Base-by-base conservation (phyloP, 2,797 vertebrate genomes). In the Pantherophis alleghaniensis region DNA sequence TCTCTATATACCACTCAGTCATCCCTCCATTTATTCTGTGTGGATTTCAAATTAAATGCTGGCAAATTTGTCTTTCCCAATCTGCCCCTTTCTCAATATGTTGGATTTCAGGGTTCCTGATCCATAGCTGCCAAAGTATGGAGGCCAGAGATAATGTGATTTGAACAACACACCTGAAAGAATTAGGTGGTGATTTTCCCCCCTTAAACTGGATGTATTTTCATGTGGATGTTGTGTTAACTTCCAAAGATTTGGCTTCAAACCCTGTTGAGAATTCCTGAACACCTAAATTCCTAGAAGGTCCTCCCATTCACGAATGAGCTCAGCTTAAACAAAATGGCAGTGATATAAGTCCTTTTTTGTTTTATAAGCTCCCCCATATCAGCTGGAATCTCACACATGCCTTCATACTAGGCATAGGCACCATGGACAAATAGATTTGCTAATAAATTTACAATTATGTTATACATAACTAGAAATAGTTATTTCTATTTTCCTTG, bases 401-500 rank as follows among this genome's bases (percentile, higher is more conserved):
- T 90, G 55, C 47, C 86, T 32, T 0, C 4, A 0, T 66, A 14
- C 91, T 16, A 93, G 86, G 88, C 87, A 57, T 92, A 93, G 93
- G 91, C 24, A 51, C 92, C 92, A 83, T 14, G 32, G 94, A 91
- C 91, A 91, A 94, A 92, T 89, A 63, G 87, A 92, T 92, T 5
- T 91, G 87, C 2, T 42, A 88, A 87, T 22, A 66, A 12, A 51
- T 94, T 96, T 94, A 87, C 90, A 28, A 93, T 95, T 90, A 42
- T 94, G 90, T 93, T 42, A 87, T 0, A 95, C 95, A 93, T 69
- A 74, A 74, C 22, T 69, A 56, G 61, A 63, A 63, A 63, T 69
- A 60, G 53, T 87, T 59, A 94, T 95, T 97, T 96, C 74, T 95
- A 95, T 97, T 97, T 97, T 94, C 94, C 95, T 87, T 92, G 94